Evolutionary conservation across 2,888 invertebrate genomes (phyloP).

Genomic region (Leucania comma): DNA sequence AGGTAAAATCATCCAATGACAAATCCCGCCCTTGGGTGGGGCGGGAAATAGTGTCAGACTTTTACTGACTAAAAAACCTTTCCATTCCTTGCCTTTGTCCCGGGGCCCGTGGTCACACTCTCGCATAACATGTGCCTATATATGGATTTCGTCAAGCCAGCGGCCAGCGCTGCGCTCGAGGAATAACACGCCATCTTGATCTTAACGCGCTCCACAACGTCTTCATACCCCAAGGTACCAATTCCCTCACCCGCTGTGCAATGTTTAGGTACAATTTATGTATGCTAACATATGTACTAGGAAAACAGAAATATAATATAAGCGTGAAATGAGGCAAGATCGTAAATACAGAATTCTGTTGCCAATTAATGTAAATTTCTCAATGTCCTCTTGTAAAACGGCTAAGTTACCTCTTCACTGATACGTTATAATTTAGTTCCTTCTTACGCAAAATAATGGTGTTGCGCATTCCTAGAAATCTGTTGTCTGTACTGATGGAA

Average conservation of each 20-base stretch:
- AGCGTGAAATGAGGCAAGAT: conserved; percentile 42
- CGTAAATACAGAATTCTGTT: conserved; percentile 57
- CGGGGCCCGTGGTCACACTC: too few species aligned
- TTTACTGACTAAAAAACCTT: too few species aligned
- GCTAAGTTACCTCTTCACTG: conserved; percentile 50
- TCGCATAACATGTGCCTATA: too few species aligned
- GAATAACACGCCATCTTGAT: too few species aligned
- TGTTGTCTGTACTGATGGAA: conserved; percentile 69
- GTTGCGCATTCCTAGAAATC: conserved; percentile 67
- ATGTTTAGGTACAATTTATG: conserved; percentile 67
- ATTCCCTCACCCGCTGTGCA: conserved; percentile 58
- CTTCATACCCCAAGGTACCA: conserved; percentile 23
- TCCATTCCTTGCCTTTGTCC: too few species aligned
- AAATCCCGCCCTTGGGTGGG: too few species aligned
- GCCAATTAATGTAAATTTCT: conserved; percentile 70
- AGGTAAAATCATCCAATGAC: too few species aligned
- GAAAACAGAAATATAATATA: conserved; percentile 56
- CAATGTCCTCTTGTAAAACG: conserved; percentile 52
- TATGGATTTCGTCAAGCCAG: too few species aligned
- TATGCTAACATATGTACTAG: conserved; percentile 40
- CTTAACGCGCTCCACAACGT: conserved; percentile 26
- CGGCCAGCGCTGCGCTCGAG: too few species aligned
- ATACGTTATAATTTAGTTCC: conserved; percentile 74
- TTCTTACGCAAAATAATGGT: conserved; percentile 76
- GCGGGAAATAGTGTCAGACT: too few species aligned